Conservation (phyloP, 2,797 vertebrate species). For the Taeniopygia guttata region DNA sequence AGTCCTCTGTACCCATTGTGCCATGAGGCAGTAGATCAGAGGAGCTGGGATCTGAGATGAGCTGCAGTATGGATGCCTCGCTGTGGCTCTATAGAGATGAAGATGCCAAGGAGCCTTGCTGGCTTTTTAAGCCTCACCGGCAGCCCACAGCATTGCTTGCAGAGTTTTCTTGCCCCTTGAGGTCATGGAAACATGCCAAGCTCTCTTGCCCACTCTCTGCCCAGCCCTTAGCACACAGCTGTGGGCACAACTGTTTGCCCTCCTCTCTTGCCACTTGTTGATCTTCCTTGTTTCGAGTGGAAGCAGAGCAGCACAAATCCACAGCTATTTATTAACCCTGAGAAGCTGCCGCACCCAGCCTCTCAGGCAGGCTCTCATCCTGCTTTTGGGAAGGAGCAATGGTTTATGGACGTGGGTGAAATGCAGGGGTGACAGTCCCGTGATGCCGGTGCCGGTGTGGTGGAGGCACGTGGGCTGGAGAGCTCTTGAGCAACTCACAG, state of each 20-base stretch:
- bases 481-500: not conserved
- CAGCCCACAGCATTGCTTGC: not conserved
- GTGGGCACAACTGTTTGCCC: not conserved
- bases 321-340: not conserved
- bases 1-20: not conserved
- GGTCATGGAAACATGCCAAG: not conserved
- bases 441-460: not conserved
- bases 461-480: not conserved
- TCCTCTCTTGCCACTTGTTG: not conserved
- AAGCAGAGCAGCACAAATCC: not conserved
- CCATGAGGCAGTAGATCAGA: not conserved
- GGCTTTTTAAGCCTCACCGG: not conserved
- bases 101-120: not conserved
- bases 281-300: not conserved
- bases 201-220: not conserved
- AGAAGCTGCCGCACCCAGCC: not conserved
- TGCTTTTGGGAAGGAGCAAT: not conserved
- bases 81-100: not conserved
- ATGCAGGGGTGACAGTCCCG: not conserved
- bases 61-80: fast-evolving
- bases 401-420: not conserved
- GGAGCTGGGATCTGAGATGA: not conserved
- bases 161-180: not conserved
- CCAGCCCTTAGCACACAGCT: not conserved
- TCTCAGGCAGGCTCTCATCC: not conserved